Base-by-base conservation (phyloP, 2,113 vertebrate genomes). In the Xiphophorus hellerii region DNA sequence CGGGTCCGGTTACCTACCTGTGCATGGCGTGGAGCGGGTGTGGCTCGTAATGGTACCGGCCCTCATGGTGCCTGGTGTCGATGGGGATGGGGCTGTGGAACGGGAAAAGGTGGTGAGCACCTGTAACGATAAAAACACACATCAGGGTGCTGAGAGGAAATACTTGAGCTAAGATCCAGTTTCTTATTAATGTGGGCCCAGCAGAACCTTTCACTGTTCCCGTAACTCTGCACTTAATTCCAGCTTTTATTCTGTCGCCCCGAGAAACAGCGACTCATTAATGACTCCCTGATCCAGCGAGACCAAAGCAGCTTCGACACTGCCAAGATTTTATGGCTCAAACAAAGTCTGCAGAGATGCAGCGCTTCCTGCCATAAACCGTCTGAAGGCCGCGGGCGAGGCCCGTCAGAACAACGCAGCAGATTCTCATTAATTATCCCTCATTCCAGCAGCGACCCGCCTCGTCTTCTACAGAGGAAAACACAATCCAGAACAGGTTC, bases 1-100 rank as follows among this genome's bases (percentile, higher is more conserved):
- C 17, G 20, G 48, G 22, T 22, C 8, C 4, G 3, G 11, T 77
- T 54, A 95, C 97, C 95, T 96, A 99, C 98, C 98, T 97, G 0
- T 97, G 98, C 84, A 98, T 94, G 30, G 95, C 54, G 83, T 98
- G 98, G 85, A 98, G 94, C 70, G 96, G 93, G 91, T 98, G 97
- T 72, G 97, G 96, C 76, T 99, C 98, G 3, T 97, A 98, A 96
- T 97, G 97, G 95, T 98, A 99, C 81, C 97, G 92, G 83, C 98
- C 98, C 90, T 99, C 98, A 31, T 99, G 98, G 92, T 99, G 98
- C 80, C 97, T 94, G 95, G 98, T 95, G 94, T 99, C 97, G 87
- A 99, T 95, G 0, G 97, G 98, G 68, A 99, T 96, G 62, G 98
- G 97, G 5, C 96, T 94, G 78, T 98, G 98, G 90, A 99, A 98